Conservation (phyloP, 2,797 vertebrate species). For the Dromococcyx pavoninus region DNA sequence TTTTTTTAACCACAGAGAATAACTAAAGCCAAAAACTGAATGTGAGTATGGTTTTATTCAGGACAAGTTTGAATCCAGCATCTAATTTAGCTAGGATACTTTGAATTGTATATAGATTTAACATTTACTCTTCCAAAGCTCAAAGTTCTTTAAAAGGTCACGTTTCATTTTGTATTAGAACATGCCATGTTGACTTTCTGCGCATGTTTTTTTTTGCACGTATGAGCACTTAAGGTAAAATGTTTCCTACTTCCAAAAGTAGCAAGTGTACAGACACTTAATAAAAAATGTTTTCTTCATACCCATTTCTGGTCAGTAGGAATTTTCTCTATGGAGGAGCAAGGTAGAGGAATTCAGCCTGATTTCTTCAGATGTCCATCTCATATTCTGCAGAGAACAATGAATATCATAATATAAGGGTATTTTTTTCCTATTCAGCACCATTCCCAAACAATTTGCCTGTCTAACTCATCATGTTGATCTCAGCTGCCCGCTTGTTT, state of each 20-base stretch:
- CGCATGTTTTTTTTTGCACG: background rate
- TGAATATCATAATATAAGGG: background rate
- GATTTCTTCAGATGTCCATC: background rate
- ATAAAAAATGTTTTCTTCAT: background rate
- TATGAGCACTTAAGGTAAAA: background rate
- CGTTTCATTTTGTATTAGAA: conserved; percentile 58
- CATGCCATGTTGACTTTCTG: background rate
- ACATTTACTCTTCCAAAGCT: conserved; percentile 31
- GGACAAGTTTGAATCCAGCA: background rate
- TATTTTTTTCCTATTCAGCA: background rate
- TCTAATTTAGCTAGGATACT: background rate
- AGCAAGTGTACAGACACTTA: background rate
- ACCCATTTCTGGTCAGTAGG: background rate
- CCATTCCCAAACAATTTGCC: background rate
- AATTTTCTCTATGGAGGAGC: background rate
- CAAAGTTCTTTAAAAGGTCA: conserved; percentile 43
- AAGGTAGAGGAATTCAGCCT: background rate
- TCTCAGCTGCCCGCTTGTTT: background rate
- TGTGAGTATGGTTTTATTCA: background rate
- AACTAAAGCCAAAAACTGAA: background rate
- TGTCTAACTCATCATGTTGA: background rate
- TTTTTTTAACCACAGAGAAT: background rate
- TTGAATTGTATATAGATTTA: conserved; percentile 33
- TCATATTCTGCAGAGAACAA: background rate
- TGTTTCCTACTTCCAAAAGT: conserved; percentile 12